phyloP scores from a whole-genome alignment of 1,140 invertebrate genomes.

The Thalassaphorura encarpata region DNA sequence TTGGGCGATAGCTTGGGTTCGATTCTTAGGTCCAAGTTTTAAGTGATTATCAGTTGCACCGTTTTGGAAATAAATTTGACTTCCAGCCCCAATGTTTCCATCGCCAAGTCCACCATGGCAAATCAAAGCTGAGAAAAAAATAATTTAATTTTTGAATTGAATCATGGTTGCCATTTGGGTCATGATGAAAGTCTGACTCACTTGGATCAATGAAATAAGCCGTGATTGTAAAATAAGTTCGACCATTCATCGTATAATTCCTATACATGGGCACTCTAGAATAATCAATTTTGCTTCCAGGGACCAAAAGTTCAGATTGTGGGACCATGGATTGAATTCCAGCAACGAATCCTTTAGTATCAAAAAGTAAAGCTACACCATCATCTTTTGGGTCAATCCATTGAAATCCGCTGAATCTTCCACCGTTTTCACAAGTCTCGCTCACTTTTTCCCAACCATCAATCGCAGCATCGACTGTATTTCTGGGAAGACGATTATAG shows the following conservation, averaged over 20 bases:
- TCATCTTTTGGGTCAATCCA: neutral
- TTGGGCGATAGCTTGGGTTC: conserved; percentile 2
- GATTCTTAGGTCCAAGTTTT: neutral
- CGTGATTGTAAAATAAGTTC: conserved; percentile 9
- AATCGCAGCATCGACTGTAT: neutral
- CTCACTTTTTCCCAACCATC: neutral
- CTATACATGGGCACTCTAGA: conserved; percentile 13
- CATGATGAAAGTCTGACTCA: neutral
- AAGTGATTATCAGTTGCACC: conserved; percentile 8
- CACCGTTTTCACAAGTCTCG: conserved; percentile 12
- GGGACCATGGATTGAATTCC: conserved; percentile 23
- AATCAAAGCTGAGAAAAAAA: neutral
- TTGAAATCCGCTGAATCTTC: conserved; percentile 16
- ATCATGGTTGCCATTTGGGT: neutral
- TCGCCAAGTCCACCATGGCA: neutral
- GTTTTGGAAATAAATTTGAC: conserved; percentile 16
- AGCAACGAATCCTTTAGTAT: conserved; percentile 17
- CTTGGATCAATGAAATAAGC: conserved; percentile 15
- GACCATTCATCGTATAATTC: conserved; percentile 10
- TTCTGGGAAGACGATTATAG: neutral
- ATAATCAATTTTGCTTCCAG: neutral
- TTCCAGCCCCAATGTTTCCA: conserved; percentile 4
- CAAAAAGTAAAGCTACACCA: conserved; percentile 15
- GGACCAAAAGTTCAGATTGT: neutral
- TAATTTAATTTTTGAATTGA: neutral